A percentile compares a stretch with the other conserved stretches of the same genome.
Evolutionary conservation across 2,888 invertebrate genomes (phyloP).

Genomic region (Drosophila affinis): DNA sequence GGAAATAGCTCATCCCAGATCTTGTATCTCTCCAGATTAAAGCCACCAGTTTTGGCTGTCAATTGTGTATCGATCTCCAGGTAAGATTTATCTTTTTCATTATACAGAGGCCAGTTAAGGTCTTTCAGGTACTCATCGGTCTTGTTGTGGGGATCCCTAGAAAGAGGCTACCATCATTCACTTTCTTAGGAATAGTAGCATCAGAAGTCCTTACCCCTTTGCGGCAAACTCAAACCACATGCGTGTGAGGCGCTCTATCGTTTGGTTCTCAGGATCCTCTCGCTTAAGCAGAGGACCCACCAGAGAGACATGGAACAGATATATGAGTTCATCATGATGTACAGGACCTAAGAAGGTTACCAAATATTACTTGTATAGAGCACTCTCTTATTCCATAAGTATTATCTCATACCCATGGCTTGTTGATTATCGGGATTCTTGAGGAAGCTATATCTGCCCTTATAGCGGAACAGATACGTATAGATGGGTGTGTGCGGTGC

Average conservation of each 20-base stretch:
- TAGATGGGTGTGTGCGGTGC: conserved; percentile 86
- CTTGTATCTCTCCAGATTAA: conserved; percentile 63
- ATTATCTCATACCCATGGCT: conserved; percentile 83
- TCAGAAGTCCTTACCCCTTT: conserved; percentile 63
- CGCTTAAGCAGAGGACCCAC: conserved; percentile 80
- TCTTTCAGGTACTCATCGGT: conserved; percentile 70
- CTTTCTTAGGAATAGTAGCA: no score
- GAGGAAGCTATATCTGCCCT: conserved; percentile 86
- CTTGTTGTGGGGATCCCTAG: conserved; percentile 79
- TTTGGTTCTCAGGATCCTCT: conserved; percentile 83
- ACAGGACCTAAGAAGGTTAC: conserved; percentile 79
- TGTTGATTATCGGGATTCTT: conserved; percentile 82
- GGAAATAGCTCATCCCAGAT: conserved; percentile 73
- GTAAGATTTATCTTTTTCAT: conserved; percentile 60
- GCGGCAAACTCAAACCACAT: conserved; percentile 84
- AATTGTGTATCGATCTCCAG: conserved; percentile 78
- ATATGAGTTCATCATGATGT: conserved; percentile 85
- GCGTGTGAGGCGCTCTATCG: conserved; percentile 83
- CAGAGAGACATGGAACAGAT: conserved; percentile 80
- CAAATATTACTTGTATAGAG: neutral
- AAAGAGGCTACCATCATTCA: neutral
- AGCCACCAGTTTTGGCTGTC: conserved; percentile 63
- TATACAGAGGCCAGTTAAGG: conserved; percentile 74
- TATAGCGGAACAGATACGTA: conserved; percentile 86
- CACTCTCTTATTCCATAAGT: no score